Evolutionary conservation across 1,140 invertebrate species (phyloP), one percentile per base, ranked within the genome.

Genomic region (Drosophila cardini): DNA sequence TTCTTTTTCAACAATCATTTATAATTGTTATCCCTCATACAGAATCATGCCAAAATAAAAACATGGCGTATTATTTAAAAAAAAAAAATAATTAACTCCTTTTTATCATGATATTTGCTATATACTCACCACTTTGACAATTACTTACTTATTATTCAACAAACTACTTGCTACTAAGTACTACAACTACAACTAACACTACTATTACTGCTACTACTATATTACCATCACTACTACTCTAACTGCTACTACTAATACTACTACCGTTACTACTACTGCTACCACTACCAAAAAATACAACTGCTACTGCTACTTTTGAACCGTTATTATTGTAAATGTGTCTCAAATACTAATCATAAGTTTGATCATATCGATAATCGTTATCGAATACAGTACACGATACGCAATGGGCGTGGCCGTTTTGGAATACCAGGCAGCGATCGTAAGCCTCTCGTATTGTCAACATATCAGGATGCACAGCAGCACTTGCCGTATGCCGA

Each of bases 401-500:
- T 97, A 93, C 94, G 97, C 68, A 97, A 97, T 91, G 96, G 96
- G 62, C 94, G 96, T 34, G 94, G 95, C 61, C 93, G 94, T 56
- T 94, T 94, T 79, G 92, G 91, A 64, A 94, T 94, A 70, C 95
- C 96, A 13, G 95, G 96, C 73, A 95, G 96, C 50, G 98, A 98
- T 92, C 95, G 97, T 69, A 98, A 98, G 92, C 98, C 98, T 3
- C 94, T 99, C 64, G 98, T 99, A 45, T 93, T 98, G 56, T 98
- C 97, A 80, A 98, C 97, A 56, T 98, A 98, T 93, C 94, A 98
- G 90, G 98, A 99, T 92, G 98, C 97, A 62, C 96, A 98, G 92
- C 97, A 98, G 93, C 97, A 99, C 93, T 94, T 99, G 84, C 98
- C 98, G 11, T 99, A 98, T 92, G 98, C 98, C 26, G 98, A 99